Conservation (phyloP, 2,888 invertebrate species). For the Chydorus sphaericus region DNA sequence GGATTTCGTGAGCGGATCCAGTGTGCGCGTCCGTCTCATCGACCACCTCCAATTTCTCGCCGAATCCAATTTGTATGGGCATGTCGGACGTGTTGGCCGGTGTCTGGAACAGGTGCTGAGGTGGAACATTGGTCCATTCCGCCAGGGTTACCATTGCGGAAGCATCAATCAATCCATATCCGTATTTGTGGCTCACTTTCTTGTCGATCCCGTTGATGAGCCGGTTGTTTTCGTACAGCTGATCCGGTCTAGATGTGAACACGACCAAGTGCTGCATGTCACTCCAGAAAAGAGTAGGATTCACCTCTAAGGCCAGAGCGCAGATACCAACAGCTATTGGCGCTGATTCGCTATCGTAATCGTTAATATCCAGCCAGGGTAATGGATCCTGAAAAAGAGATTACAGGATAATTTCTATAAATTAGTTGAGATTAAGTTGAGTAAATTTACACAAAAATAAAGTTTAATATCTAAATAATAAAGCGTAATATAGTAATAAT, state of each 20-base stretch:
- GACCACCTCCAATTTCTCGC: conserved; percentile 51
- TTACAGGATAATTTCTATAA: no score
- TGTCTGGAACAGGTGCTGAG: conserved; percentile 90
- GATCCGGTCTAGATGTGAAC: conserved; percentile 71
- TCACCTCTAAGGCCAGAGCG: conserved; percentile 83
- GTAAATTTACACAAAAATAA: no score
- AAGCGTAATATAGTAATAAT: no score
- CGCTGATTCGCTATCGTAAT: no score
- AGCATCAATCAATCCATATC: conserved; percentile 96
- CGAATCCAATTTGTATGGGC: conserved; percentile 24
- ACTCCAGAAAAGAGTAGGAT: conserved; percentile 86
- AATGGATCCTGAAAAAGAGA: no score
- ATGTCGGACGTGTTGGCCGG: conserved; percentile 71
- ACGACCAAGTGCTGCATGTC: conserved; percentile 97
- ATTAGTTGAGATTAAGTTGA: no score
- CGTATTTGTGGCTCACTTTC: conserved; percentile 92
- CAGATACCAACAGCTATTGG: conserved; percentile 88
- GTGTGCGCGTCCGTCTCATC: conserved; percentile 86
- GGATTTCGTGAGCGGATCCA: conserved; percentile 72
- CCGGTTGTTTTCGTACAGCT: conserved; percentile 88
- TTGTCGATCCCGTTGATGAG: conserved; percentile 80
- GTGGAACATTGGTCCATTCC: conserved; percentile 86
- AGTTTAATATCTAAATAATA: no score
- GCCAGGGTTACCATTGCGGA: conserved; percentile 82
- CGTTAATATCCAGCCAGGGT: no score